Evolutionary conservation across 2,888 invertebrate genomes (phyloP).

Genomic region (Timandra comae): DNA sequence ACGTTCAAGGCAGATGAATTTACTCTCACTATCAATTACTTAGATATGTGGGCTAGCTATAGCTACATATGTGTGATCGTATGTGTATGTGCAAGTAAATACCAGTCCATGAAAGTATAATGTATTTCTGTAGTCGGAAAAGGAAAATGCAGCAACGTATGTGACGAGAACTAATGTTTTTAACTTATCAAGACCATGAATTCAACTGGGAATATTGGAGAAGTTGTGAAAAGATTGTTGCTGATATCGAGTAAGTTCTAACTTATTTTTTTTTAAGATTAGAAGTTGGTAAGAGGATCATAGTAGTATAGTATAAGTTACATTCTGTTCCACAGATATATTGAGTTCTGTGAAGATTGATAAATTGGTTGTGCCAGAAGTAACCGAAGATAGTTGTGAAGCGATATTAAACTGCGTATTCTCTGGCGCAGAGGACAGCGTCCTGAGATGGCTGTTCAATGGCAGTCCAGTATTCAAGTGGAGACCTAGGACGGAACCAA

Average conservation of each 20-base stretch:
- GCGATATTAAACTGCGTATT: constrained; percentile 31
- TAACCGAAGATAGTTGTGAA: constrained; percentile 22
- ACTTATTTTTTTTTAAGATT: no score
- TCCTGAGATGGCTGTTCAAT: constrained; percentile 31
- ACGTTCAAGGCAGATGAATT: no score
- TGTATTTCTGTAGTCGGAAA: neutral
- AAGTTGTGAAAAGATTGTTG: constrained; percentile 19
- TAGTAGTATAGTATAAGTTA: no score
- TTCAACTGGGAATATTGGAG: constrained; percentile 8
- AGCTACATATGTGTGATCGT: no score
- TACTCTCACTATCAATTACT: no score
- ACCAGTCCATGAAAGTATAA: constrained; percentile 8
- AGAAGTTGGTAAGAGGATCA: no score
- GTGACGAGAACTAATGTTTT: constrained; percentile 9
- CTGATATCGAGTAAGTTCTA: constrained; percentile 25
- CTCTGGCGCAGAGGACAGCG: constrained; percentile 22
- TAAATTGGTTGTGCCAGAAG: constrained; percentile 30
- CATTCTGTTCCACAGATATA: no score
- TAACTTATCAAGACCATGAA: constrained; percentile 1
- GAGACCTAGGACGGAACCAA: constrained; percentile 23
- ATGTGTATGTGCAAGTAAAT: neutral
- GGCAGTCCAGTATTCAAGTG: constrained; percentile 29
- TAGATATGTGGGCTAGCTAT: no score
- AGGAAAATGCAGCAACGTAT: neutral
- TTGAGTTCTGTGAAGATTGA: constrained; percentile 31